A percentile compares a stretch with the other conserved stretches of the same genome.
Conservation (phyloP, 2,888 invertebrate species). For the Zaprionus bogoriensis region DNA sequence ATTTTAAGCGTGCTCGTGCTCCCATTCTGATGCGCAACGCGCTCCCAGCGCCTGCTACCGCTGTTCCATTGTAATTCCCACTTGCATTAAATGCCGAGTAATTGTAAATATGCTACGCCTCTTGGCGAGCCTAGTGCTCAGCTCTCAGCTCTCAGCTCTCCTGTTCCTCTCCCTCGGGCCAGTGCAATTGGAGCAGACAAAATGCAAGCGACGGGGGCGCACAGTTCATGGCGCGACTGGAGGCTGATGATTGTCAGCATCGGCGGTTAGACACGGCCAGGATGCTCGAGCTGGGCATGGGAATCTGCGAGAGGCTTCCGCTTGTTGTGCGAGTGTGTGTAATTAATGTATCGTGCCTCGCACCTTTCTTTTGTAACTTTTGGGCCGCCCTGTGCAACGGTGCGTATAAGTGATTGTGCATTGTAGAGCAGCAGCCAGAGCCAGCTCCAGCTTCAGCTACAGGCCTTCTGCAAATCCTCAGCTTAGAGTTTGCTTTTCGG, state of each 20-base stretch:
- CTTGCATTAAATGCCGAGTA: constrained; percentile 73
- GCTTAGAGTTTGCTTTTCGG: constrained; percentile 26
- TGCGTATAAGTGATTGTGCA: constrained; percentile 73
- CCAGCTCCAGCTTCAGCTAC: constrained; percentile 9
- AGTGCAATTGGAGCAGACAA: constrained; percentile 74
- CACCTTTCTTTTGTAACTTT: constrained; percentile 30
- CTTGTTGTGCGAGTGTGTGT: constrained; percentile 42
- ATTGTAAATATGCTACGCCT: constrained; percentile 64
- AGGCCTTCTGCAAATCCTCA: too few species aligned
- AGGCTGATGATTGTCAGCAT: background rate
- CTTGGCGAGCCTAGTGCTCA: constrained; percentile 13
- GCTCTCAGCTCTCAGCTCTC: background rate
- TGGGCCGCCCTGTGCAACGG: constrained; percentile 59
- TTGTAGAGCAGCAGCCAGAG: constrained; percentile 34
- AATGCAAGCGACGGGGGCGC: constrained; percentile 56
- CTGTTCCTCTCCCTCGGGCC: constrained; percentile 2
- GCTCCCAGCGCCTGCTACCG: background rate
- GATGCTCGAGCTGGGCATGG: background rate
- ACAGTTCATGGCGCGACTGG: constrained; percentile 35
- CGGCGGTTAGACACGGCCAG: background rate
- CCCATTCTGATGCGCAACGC: constrained; percentile 4
- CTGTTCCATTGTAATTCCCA: constrained; percentile 65
- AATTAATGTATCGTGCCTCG: constrained; percentile 60
- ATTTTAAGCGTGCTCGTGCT: constrained; percentile 36
- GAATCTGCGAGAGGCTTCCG: too few species aligned